Conservation (phyloP, 2,888 invertebrate species). For the Microctonus brassicae region DNA sequence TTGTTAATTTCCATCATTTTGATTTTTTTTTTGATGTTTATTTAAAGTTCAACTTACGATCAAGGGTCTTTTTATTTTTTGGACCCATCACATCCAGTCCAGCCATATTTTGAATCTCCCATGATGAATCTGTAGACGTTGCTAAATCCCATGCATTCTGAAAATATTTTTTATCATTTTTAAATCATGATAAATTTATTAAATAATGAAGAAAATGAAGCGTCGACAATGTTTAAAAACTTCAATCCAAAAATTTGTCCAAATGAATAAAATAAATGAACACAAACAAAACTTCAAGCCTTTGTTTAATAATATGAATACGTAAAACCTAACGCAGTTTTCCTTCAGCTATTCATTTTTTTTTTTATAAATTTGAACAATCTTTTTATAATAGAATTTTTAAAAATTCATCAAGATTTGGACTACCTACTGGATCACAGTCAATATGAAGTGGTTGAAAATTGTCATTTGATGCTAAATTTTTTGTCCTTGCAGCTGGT, state of each 20-base stretch:
- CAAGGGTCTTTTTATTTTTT: slow-evolving; percentile 51
- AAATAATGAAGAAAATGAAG: too few relatives aligned
- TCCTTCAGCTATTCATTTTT: too few relatives aligned
- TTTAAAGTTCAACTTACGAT: slow-evolving; percentile 39
- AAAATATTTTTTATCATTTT: slow-evolving; percentile 48
- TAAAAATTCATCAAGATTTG: too few relatives aligned
- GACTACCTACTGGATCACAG: slow-evolving; percentile 78
- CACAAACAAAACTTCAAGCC: too few relatives aligned
- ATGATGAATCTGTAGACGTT: slow-evolving; percentile 52
- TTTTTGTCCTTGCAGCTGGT: not conserved
- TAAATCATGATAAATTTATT: not conserved
- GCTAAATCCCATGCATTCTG: slow-evolving; percentile 76
- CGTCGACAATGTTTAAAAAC: too few relatives aligned
- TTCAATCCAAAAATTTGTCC: too few relatives aligned
- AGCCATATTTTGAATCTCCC: slow-evolving; percentile 73
- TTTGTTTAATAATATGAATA: too few relatives aligned
- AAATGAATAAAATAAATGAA: slow-evolving; percentile 13
- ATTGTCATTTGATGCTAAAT: slow-evolving; percentile 8
- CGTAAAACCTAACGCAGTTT: too few relatives aligned
- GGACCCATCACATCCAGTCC: slow-evolving; percentile 75
- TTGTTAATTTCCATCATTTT: not conserved
- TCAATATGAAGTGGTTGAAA: slow-evolving; percentile 35
- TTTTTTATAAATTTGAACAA: too few relatives aligned
- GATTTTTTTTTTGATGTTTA: not conserved
- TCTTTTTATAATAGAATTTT: too few relatives aligned